A percentile compares a stretch with the other conserved stretches of the same genome.
These are phyloP conservation scores for Urocitellus parryii DNA, from an alignment of 2,113 vertebrate species.

Conservation along the genomic window DNA sequence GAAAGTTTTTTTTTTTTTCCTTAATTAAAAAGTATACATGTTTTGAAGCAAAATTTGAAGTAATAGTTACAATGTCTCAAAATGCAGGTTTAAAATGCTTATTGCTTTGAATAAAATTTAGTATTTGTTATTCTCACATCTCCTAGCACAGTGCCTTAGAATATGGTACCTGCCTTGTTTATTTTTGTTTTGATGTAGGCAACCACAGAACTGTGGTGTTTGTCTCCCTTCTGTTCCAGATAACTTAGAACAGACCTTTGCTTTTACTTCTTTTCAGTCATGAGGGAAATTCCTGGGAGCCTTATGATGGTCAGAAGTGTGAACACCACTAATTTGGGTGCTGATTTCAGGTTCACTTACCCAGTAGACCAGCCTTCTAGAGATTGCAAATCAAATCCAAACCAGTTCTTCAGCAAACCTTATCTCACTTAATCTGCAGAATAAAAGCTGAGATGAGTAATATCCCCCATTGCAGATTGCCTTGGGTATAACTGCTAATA, in stretches of 20 bases:
- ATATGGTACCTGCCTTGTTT: background rate
- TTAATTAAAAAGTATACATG: background rate
- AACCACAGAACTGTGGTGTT: background rate
- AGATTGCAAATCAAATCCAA: background rate
- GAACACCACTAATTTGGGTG: background rate
- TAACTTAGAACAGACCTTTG: background rate
- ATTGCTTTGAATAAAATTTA: slow-evolving; percentile 1
- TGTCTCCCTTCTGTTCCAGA: background rate
- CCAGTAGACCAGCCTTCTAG: background rate
- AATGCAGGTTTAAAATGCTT: background rate
- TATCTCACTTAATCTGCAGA: background rate
- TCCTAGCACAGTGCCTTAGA: background rate
- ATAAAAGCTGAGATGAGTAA: background rate
- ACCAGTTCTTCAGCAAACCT: background rate
- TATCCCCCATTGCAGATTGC: background rate
- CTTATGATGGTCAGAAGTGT: background rate
- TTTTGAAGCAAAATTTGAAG: slow-evolving; percentile 40
- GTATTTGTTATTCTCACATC: background rate
- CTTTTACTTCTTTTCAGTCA: background rate
- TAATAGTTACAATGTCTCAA: slow-evolving; percentile 1
- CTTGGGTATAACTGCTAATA: background rate
- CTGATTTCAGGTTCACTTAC: background rate
- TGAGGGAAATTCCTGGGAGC: background rate
- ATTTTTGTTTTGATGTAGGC: background rate
- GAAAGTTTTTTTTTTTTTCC: background rate